Base-by-base conservation (phyloP, 2,888 invertebrate genomes). In the Hipparchia semele region DNA sequence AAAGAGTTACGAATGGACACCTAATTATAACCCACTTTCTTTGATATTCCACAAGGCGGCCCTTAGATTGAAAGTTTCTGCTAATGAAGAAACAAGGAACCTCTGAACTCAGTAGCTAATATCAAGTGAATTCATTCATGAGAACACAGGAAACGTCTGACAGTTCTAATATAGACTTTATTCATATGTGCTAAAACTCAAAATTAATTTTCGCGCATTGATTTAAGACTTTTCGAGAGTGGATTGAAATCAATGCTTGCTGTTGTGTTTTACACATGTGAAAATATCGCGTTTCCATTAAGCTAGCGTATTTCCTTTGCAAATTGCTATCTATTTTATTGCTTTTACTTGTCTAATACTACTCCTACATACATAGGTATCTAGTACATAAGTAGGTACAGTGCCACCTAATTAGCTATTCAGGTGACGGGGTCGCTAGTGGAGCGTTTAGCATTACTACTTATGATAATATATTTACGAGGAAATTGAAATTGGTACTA, bases 91-190 rank as follows among this genome's bases (percentile, higher is more conserved):
- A 71, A 76, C 76, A 76, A 71, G 75, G 75, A 76, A 75, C 75
- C 76, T 71, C 74, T 66, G 74, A 58, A 46, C 8, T 58, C 23
- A 64, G 51, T 53, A 54, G 75, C 75, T 74, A 76, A 76, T 76
- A 72, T 76, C 70, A 77, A 79, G 76, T 73, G 76, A 72, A 76
- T 77, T 78, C 81, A 82, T 83, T 83, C 83, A 83, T 74, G 74
- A 77, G 77, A 79, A 76, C 72, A 58, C 73, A 65, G 70, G 56
- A 62, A 45, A 58, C 53, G 23, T 9, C 8, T 9, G 2, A 8
- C 3, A 23, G 13, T 3, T 12, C 45, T 7, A 77, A 72, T 73
- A 61, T 71, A 54, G 58, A 51, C 72, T 33, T 72, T 75, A 73
- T 59, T 33, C 1, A 0, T 3, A 51, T 65, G 2, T 0, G 0